Percentiles rank a stretch among this genome's conserved stretches.
phyloP scores from a whole-genome alignment of 2,888 invertebrate genomes.

The Hirudinaria manillensis region DNA sequence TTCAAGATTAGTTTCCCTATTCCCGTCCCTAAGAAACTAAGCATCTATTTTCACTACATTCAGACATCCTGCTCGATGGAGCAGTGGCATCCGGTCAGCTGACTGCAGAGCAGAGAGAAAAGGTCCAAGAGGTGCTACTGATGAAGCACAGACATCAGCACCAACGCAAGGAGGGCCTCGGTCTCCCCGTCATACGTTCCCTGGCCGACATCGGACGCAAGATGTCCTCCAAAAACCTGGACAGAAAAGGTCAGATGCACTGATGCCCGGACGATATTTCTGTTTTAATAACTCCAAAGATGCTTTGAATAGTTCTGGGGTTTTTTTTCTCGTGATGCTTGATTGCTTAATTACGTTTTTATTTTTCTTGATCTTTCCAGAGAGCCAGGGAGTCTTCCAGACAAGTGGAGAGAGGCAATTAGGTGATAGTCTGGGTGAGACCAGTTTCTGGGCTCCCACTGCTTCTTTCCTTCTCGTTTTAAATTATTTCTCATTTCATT shows the following conservation, averaged over 20 bases:
- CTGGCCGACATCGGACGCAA: constrained; percentile 80
- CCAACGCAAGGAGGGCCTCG: constrained; percentile 57
- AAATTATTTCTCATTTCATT: background rate
- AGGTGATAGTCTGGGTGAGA: constrained; percentile 25
- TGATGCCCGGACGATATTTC: background rate
- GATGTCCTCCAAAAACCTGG: constrained; percentile 57
- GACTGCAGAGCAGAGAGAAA: constrained; percentile 30
- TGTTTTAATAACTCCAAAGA: background rate
- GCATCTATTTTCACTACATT: too few species aligned
- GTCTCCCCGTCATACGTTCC: constrained; percentile 62
- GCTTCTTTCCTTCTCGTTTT: background rate
- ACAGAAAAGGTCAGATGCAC: constrained; percentile 28
- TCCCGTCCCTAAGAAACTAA: background rate
- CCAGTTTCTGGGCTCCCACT: background rate
- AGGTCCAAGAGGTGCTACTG: constrained; percentile 33
- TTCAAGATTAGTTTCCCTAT: background rate
- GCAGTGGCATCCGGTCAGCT: constrained; percentile 66
- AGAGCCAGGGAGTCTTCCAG: background rate
- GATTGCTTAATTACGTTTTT: background rate
- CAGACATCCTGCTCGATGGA: constrained; percentile 77
- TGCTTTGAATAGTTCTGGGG: too few species aligned
- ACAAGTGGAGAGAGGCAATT: constrained; percentile 14
- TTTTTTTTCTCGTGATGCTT: too few species aligned
- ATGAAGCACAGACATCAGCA: constrained; percentile 52
- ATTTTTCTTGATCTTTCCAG: constrained; percentile 1